Conservation (phyloP, 1,140 invertebrate species). For the Pachypsylla venusta region DNA sequence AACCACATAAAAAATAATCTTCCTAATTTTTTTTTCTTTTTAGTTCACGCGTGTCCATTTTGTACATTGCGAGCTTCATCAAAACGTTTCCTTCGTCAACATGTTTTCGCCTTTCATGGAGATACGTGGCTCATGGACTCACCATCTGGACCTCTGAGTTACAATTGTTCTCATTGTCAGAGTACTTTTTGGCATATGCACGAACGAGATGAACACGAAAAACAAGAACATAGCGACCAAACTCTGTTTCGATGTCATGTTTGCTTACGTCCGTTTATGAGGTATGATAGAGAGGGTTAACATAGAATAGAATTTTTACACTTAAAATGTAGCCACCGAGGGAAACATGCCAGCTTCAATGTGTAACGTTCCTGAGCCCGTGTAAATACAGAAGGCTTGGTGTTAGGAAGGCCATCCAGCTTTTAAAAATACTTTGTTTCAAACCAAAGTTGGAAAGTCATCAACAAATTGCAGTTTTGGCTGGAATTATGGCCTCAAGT, state of each 20-base stretch:
- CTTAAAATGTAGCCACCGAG: no score
- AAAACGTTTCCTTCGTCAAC: conserved; percentile 14
- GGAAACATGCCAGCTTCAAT: no score
- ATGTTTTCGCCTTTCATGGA: conserved; percentile 14
- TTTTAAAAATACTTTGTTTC: no score
- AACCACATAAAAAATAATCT: no score
- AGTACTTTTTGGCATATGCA: conserved; percentile 14
- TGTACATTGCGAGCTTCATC: conserved; percentile 15
- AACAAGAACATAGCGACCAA: conserved; percentile 16
- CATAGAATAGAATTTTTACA: no score
- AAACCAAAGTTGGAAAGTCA: no score
- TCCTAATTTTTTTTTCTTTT: background rate
- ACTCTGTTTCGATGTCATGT: conserved; percentile 19
- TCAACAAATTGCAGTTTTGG: no score
- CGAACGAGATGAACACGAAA: conserved; percentile 16
- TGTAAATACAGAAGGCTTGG: no score
- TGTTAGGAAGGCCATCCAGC: no score
- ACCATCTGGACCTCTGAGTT: conserved; percentile 11
- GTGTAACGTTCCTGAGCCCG: no score
- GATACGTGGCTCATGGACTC: conserved; percentile 4
- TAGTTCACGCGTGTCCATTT: conserved; percentile 18
- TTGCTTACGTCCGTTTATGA: conserved; percentile 18
- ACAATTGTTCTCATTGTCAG: conserved; percentile 17
- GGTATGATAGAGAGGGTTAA: no score
- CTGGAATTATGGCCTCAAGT: no score